Evolutionary conservation across 2,888 invertebrate species (phyloP).

Genomic region (Autographa gamma): DNA sequence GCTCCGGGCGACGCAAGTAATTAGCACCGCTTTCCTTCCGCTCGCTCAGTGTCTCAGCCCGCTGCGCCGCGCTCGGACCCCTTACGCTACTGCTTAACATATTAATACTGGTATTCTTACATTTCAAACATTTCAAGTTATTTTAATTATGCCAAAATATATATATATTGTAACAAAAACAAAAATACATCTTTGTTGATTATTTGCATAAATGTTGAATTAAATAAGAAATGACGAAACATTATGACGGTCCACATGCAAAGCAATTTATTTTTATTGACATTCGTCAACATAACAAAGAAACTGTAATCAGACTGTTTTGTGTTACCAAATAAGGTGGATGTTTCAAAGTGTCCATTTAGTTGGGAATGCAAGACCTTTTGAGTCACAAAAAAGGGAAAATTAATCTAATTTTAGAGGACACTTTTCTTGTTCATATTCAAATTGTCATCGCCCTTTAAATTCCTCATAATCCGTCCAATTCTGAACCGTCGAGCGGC

Average conservation of each 20-base stretch:
- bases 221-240: slow-evolving; percentile 32
- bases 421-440: slow-evolving; percentile 84
- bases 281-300: slow-evolving; percentile 72
- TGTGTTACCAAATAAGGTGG: slow-evolving; percentile 52
- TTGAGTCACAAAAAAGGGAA: slow-evolving; percentile 61
- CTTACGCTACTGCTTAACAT: slow-evolving; percentile 56
- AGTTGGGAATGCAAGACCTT: slow-evolving; percentile 58
- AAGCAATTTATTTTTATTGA: slow-evolving; percentile 62
- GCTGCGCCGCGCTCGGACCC: slow-evolving; percentile 50
- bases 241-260: slow-evolving; percentile 48
- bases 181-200: slow-evolving; percentile 41
- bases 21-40: slow-evolving; percentile 86
- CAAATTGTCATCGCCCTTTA: slow-evolving; percentile 87
- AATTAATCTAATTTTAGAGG: slow-evolving; percentile 79
- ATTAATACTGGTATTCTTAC: slow-evolving; percentile 21
- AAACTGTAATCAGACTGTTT: slow-evolving; percentile 67
- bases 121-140: not conserved
- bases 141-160: too few species aligned
- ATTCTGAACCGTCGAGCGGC: slow-evolving; percentile 83
- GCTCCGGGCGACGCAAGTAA: slow-evolving; percentile 81
- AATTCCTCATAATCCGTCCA: slow-evolving; percentile 89
- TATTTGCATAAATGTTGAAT: slow-evolving; percentile 37
- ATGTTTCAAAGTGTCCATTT: slow-evolving; percentile 57
- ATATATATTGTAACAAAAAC: slow-evolving; percentile 3
- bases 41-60: slow-evolving; percentile 48